Conservation (phyloP, 2,888 invertebrate species). For the Dendrolimus pini region DNA sequence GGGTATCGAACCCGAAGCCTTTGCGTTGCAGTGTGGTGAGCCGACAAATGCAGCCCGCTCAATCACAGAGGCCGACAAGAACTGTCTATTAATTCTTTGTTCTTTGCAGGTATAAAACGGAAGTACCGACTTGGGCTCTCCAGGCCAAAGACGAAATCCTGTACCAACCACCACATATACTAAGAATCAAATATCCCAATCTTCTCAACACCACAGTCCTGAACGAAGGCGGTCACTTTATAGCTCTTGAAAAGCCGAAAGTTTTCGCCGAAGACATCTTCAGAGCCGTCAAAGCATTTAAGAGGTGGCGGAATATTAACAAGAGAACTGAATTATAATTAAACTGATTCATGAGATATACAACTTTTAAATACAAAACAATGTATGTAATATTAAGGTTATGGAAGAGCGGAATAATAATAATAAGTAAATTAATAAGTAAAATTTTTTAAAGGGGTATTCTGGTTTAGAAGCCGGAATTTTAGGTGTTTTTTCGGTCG, state of each 20-base stretch:
- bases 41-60: too few species aligned
- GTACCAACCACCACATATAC: conserved; percentile 72
- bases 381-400: too few species aligned
- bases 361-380: too few species aligned
- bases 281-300: conserved; percentile 43
- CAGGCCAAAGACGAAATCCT: conserved; percentile 82
- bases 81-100: neutral
- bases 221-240: conserved; percentile 88
- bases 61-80: too few species aligned
- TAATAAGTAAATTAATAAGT: too few species aligned
- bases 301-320: conserved; percentile 25
- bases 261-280: conserved; percentile 81
- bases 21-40: too few species aligned
- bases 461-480: too few species aligned
- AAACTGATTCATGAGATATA: too few species aligned
- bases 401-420: too few species aligned
- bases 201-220: conserved; percentile 79
- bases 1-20: too few species aligned
- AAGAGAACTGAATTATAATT: conserved; percentile 35
- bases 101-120: conserved; percentile 23
- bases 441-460: too few species aligned
- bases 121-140: conserved; percentile 81
- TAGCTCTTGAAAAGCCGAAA: conserved; percentile 85
- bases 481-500: too few species aligned
- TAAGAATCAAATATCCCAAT: conserved; percentile 77